Evolutionary conservation across 2,113 vertebrate species (phyloP).

Genomic region (Pterocles gutturalis): DNA sequence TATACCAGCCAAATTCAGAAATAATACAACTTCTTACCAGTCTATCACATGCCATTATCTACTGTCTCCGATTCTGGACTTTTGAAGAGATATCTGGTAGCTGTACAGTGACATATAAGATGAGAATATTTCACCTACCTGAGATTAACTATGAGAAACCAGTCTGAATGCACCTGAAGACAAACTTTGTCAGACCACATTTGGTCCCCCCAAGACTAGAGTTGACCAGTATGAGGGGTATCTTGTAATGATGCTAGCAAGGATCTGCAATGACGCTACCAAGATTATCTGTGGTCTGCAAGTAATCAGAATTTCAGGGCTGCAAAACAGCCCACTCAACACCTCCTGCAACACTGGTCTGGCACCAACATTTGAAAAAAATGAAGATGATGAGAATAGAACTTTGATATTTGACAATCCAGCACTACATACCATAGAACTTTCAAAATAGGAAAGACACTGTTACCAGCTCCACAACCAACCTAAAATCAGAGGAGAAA

Average conservation of each 20-base stretch:
- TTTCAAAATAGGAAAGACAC: constrained; percentile 89
- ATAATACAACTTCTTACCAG: background rate
- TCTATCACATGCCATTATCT: background rate
- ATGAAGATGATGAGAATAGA: background rate
- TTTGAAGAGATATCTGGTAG: background rate
- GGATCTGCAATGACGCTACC: background rate
- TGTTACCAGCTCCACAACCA: constrained; percentile 94
- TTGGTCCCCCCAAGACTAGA: background rate
- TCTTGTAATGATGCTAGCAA: background rate
- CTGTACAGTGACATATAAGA: background rate
- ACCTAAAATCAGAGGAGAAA: constrained; percentile 80
- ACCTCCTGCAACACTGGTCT: background rate
- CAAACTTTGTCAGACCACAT: background rate
- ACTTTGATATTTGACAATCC: background rate
- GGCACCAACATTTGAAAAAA: background rate
- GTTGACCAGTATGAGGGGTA: background rate
- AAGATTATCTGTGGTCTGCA: background rate
- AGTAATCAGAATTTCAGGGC: background rate
- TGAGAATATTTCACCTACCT: background rate
- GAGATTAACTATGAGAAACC: background rate
- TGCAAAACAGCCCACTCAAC: background rate
- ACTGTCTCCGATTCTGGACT: background rate
- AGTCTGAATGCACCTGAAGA: background rate
- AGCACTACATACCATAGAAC: constrained; percentile 79
- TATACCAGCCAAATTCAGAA: background rate